Conservation (phyloP, 2,888 invertebrate genomes). For the Boloria euphrosyne region DNA sequence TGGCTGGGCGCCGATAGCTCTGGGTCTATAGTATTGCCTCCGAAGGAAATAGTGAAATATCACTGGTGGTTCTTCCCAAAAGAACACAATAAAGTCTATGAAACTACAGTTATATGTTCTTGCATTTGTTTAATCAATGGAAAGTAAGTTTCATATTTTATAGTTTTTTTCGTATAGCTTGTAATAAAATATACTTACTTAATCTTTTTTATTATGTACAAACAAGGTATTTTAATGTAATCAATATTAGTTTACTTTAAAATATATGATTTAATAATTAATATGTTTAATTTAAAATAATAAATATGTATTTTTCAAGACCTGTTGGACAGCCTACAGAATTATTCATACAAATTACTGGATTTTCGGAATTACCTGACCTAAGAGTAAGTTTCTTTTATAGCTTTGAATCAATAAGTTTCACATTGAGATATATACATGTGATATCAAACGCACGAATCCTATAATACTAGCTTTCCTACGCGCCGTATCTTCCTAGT, state of each 20-base stretch:
- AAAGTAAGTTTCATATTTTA: constrained; percentile 50
- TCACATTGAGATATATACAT: no score
- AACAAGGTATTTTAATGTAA: background rate
- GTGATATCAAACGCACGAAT: no score
- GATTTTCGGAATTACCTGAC: constrained; percentile 72
- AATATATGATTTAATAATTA: background rate
- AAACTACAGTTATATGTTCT: constrained; percentile 67
- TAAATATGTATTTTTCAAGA: constrained; percentile 49
- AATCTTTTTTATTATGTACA: background rate
- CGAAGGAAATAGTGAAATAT: constrained; percentile 66
- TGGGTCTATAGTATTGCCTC: constrained; percentile 64
- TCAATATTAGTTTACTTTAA: background rate
- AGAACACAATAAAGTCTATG: constrained; percentile 60
- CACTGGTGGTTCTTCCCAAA: constrained; percentile 78
- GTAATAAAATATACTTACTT: background rate
- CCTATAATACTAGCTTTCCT: no score
- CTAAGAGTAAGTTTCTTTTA: constrained; percentile 54
- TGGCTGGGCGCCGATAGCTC: constrained; percentile 72
- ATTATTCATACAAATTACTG: constrained; percentile 63
- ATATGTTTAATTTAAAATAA: no score
- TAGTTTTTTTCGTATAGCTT: background rate
- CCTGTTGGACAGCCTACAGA: constrained; percentile 72
- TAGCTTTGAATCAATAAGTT: background rate
- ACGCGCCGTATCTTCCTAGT: no score
- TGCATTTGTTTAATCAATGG: constrained; percentile 68